Base-by-base conservation (phyloP, 2,797 vertebrate genomes). In the Chrosomus eos region DNA sequence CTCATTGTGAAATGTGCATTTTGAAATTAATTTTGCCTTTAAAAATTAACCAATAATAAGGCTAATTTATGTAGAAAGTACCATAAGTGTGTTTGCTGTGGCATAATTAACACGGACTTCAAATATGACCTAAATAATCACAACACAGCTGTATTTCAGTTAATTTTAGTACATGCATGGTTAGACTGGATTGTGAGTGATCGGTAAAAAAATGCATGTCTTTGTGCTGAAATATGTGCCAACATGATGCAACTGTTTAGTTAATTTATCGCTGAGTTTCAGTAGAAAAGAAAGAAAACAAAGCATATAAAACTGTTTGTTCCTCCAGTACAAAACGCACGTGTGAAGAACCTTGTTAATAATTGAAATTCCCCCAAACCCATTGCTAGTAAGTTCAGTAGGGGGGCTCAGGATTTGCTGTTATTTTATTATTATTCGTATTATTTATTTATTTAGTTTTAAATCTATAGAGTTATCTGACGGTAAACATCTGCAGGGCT, bases 401-500 rank as follows among this genome's bases (percentile, higher is more conserved):
- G 36, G 55, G 73, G 21, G 77, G 31, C 43, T 66, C 31, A 53
- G 8, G 8, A 36, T 36, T 43, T 10, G n/a, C 16, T 78, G 14
- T 80, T 48, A 26, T 80, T 45, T 62, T 31, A n/a, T 64, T 18
- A 48, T 38, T 58, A 14, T 76, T 75, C 0, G 3, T 11, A 21
- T 18, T 2, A 10, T 83, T 43, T 67, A 53, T 40, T 36, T 13
- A 2, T 10, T 82, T 36, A 45, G 43, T 55, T 31, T 11, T 0
- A 55, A 21, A 40, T 72, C 36, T 66, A 73, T 43, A 33, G 19
- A 58, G 75, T n/a, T 71, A 77, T 77, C 36, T 31, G 31, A 48
- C 1, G 2, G n/a, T 80, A 83, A 84, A 81, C 73, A 81, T 77
- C 77, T 83, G 77, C 67, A 67, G 75, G 79, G 58, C 58, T 84